These are phyloP conservation scores for Adoxophyes honmai DNA, from an alignment of 1,140 invertebrate species.

Conservation along the genomic window DNA sequence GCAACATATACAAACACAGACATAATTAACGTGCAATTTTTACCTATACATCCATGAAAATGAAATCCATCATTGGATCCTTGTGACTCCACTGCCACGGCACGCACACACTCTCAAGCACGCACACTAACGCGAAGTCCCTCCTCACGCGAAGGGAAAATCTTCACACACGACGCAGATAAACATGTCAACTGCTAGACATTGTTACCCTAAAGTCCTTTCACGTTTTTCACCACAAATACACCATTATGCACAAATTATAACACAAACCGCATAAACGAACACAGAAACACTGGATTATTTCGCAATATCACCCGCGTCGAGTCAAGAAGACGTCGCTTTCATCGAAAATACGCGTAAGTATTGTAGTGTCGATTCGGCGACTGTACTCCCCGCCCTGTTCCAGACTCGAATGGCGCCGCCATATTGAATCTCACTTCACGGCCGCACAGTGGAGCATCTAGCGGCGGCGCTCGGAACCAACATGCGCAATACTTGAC, in stretches of 20 bases:
- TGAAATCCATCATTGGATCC: constrained; percentile 74
- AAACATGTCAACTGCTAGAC: constrained; percentile 77
- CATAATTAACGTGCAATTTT: constrained; percentile 52
- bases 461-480: constrained; percentile 44
- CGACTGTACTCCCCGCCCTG: constrained; percentile 74
- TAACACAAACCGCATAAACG: constrained; percentile 65
- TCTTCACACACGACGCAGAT: constrained; percentile 77
- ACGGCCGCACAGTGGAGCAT: constrained; percentile 44
- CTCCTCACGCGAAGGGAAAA: constrained; percentile 76
- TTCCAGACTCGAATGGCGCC: constrained; percentile 70
- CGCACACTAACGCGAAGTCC: constrained; percentile 63
- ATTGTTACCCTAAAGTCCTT: constrained; percentile 74
- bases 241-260: constrained; percentile 63
- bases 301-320: constrained; percentile 70
- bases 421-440: constrained; percentile 71
- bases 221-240: constrained; percentile 70
- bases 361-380: constrained; percentile 66
- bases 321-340: constrained; percentile 59
- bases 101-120: constrained; percentile 57
- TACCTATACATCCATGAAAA: constrained; percentile 74
- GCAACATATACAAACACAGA: constrained; percentile 29
- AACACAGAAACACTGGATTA: constrained; percentile 69
- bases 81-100: constrained; percentile 51
- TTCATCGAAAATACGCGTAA: constrained; percentile 70
- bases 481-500: constrained; percentile 15